A percentile compares a stretch with the other conserved stretches of the same genome.
These are phyloP conservation scores for Lottia scabra DNA, from an alignment of 2,888 invertebrate genomes.

Conservation along the genomic window DNA sequence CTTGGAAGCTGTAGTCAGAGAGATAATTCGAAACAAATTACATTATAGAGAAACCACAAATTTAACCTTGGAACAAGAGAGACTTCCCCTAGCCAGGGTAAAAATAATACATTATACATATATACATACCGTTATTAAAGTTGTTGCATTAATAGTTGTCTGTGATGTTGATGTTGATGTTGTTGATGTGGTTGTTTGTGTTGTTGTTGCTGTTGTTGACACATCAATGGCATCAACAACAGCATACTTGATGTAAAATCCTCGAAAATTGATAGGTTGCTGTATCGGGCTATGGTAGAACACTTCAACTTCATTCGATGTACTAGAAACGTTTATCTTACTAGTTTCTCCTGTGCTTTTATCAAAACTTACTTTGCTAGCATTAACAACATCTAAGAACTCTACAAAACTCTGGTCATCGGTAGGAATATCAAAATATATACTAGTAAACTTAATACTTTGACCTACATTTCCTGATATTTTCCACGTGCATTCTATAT, in stretches of 20 bases:
- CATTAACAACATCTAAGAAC: background rate
- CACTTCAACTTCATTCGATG: conserved; percentile 1
- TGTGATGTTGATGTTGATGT: background rate
- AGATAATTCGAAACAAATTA: too few relatives aligned
- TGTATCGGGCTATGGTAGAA: conserved; percentile 1
- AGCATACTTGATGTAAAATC: conserved; percentile 18
- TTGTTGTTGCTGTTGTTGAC: background rate
- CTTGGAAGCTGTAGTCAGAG: too few relatives aligned
- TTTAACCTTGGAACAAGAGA: too few relatives aligned
- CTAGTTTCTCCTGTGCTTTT: background rate
- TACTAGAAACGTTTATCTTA: background rate
- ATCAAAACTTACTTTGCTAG: background rate
- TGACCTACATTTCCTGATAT: background rate
- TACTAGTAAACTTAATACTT: background rate
- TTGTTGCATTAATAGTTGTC: background rate
- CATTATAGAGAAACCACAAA: too few relatives aligned
- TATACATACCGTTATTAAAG: background rate
- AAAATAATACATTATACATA: background rate
- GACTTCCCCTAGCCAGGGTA: too few relatives aligned
- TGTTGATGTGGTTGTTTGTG: conserved; percentile 2
- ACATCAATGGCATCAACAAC: background rate
- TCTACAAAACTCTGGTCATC: background rate
- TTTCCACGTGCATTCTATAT: conserved; percentile 14
- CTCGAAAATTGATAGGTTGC: background rate
- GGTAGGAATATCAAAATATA: conserved; percentile 1